These are phyloP conservation scores for Phalloptychus januarius DNA, from an alignment of 2,797 vertebrate genomes.

Conservation along the genomic window DNA sequence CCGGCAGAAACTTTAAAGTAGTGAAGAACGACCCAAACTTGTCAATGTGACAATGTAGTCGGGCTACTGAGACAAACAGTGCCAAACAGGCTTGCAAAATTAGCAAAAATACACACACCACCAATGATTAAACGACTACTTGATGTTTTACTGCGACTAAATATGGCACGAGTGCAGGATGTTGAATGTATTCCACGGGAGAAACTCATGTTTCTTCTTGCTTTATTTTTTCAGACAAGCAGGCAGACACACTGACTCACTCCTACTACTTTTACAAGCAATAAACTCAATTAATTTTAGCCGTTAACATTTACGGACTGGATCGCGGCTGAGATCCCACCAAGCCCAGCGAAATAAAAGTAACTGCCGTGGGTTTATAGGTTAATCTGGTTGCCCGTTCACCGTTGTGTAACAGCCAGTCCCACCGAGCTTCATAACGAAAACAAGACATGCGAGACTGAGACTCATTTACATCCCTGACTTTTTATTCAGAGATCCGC, in stretches of 20 bases:
- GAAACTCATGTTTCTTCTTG: background rate
- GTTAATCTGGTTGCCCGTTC: constrained; percentile 36
- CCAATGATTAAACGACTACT: constrained; percentile 36
- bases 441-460: constrained; percentile 38
- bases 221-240: background rate
- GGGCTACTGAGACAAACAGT: constrained; percentile 22
- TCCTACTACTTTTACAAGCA: constrained; percentile 17
- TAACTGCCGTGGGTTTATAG: constrained; percentile 33
- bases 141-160: constrained; percentile 21
- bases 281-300: constrained; percentile 31
- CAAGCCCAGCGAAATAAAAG: constrained; percentile 18
- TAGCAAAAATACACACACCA: constrained; percentile 17
- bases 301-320: constrained; percentile 18
- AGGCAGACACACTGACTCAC: background rate
- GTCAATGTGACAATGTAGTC: constrained; percentile 32
- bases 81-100: constrained; percentile 15
- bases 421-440: constrained; percentile 18
- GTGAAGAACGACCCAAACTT: constrained; percentile 46
- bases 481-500: background rate
- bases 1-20: constrained; percentile 43
- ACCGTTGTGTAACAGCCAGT: constrained; percentile 30
- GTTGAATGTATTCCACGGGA: constrained; percentile 7
- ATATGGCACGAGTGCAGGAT: constrained; percentile 7
- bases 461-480: constrained; percentile 30
- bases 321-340: constrained; percentile 18